Evolutionary conservation across 2,888 invertebrate species (phyloP).

Genomic region (Euphydryas editha): DNA sequence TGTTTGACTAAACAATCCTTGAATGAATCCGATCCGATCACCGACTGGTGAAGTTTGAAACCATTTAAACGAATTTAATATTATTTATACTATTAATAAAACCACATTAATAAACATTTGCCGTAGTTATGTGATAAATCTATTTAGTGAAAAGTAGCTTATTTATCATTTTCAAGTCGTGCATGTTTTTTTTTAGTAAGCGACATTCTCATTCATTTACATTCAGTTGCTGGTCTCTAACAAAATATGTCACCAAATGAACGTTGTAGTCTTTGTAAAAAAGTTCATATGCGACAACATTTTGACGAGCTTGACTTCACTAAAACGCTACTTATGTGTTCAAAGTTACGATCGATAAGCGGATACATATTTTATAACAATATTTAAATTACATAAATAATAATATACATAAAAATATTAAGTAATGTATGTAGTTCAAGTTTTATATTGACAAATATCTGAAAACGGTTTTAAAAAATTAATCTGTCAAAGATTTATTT

Average conservation of each 20-base stretch:
- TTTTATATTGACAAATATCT: too few species aligned
- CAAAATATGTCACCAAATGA: constrained; percentile 27
- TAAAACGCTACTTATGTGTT: constrained; percentile 45
- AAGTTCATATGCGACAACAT: constrained; percentile 38
- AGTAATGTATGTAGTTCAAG: too few species aligned
- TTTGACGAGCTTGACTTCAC: constrained; percentile 54
- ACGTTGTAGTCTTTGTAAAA: constrained; percentile 35
- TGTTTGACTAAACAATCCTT: too few species aligned
- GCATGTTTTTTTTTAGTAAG: not conserved
- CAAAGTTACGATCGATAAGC: not conserved
- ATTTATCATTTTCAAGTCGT: not conserved
- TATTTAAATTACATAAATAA: not conserved
- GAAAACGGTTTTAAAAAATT: too few species aligned
- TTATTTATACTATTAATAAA: too few species aligned
- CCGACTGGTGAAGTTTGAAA: too few species aligned
- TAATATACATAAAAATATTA: not conserved
- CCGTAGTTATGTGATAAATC: too few species aligned
- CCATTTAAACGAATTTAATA: too few species aligned
- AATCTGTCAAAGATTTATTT: too few species aligned
- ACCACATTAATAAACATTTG: too few species aligned
- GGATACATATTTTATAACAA: not conserved
- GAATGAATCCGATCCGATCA: too few species aligned
- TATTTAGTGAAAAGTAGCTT: too few species aligned
- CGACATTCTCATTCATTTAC: not conserved
- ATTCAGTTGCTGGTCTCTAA: constrained; percentile 10